Conservation (phyloP, 1,140 invertebrate genomes). For the Drosophila novamexicana region DNA sequence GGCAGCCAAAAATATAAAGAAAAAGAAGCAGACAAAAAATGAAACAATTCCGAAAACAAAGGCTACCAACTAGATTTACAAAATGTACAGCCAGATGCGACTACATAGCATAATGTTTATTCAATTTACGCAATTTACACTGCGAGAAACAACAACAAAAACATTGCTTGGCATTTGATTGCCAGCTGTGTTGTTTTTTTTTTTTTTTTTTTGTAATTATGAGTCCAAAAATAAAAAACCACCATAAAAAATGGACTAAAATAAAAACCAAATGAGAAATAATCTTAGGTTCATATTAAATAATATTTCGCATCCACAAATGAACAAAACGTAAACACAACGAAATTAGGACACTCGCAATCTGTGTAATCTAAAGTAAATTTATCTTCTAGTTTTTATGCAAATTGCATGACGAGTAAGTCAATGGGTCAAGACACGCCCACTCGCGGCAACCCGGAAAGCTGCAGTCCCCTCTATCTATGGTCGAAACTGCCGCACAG, state of each 20-base stretch:
- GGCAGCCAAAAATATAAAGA: slow-evolving; percentile 16
- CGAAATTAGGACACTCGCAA: slow-evolving; percentile 22
- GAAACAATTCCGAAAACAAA: slow-evolving; percentile 55
- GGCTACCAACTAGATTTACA: slow-evolving; percentile 63
- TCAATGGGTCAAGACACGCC: slow-evolving; percentile 70
- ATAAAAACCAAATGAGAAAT: slow-evolving; percentile 28
- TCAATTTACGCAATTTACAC: slow-evolving; percentile 79
- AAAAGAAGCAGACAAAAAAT: slow-evolving; percentile 3
- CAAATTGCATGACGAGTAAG: slow-evolving; percentile 59
- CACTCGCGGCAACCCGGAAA: slow-evolving; percentile 25
- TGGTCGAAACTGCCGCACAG: slow-evolving; percentile 22
- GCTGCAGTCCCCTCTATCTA: slow-evolving; percentile 1
- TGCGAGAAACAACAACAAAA: slow-evolving; percentile 36
- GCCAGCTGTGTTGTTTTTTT: slow-evolving; percentile 51
- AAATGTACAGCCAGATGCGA: slow-evolving; percentile 59
- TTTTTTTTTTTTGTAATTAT: slow-evolving; percentile 75
- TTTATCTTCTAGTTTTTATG: slow-evolving; percentile 39
- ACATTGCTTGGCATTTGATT: slow-evolving; percentile 57
- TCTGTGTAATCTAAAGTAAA: slow-evolving; percentile 24
- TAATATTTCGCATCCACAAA: slow-evolving; percentile 47
- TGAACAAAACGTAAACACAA: slow-evolving; percentile 34
- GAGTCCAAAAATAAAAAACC: slow-evolving; percentile 45
- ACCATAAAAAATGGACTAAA: neutral
- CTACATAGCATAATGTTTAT: slow-evolving; percentile 72
- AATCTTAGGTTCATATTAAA: slow-evolving; percentile 54